A percentile compares a stretch with the other conserved stretches of the same genome.
Evolutionary conservation across 2,797 vertebrate species (phyloP).

Genomic region (Trichosurus vulpecula): DNA sequence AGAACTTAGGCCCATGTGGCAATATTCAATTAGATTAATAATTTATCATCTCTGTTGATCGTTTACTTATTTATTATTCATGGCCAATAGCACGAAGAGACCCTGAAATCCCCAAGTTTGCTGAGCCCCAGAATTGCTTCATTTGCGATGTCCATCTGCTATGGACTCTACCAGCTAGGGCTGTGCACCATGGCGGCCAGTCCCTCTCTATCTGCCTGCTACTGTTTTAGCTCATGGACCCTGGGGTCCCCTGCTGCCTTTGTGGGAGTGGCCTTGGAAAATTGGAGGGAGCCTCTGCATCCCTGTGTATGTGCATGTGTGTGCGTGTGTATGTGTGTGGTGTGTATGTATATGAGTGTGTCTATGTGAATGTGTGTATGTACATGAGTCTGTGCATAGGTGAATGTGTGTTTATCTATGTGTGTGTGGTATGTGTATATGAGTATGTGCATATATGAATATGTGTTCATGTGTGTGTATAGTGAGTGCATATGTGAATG

Average conservation of each 20-base stretch:
- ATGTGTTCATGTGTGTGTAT: no score
- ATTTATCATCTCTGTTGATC: conserved; percentile 60
- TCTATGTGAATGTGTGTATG: no score
- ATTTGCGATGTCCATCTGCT: conserved; percentile 36
- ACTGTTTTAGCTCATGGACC: not conserved
- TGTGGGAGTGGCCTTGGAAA: not conserved
- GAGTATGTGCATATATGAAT: no score
- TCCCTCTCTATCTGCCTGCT: not conserved
- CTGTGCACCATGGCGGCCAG: not conserved
- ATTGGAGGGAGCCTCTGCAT: not conserved
- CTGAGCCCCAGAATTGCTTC: conserved; percentile 33
- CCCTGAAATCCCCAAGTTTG: not conserved
- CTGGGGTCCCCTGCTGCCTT: not conserved
- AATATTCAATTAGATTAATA: conserved; percentile 64
- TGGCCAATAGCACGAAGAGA: conserved; percentile 2
- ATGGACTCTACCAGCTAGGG: not conserved
- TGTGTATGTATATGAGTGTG: no score
- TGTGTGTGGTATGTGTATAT: no score
- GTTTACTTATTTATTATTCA: conserved; percentile 58
- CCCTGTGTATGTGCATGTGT: not conserved
- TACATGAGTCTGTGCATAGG: not conserved
- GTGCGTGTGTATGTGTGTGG: not conserved
- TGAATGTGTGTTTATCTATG: not conserved
- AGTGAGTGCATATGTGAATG: no score
- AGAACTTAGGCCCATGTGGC: conserved; percentile 47